Percentiles rank a stretch among this genome's conserved stretches.
phyloP scores from a whole-genome alignment of 2,888 invertebrate species.

The Gymnosoma rotundatum region DNA sequence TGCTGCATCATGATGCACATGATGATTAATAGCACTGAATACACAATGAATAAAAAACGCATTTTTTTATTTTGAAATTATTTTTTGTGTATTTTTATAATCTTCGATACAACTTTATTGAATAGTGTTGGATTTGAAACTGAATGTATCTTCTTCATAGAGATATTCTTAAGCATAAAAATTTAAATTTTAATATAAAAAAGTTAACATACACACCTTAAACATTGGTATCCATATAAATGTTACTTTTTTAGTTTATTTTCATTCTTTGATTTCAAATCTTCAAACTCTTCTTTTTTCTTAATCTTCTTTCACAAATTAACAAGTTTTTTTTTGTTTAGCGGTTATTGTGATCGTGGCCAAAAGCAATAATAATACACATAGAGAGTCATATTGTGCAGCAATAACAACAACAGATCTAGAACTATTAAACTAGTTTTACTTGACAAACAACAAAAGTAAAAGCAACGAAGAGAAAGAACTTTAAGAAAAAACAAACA shows the following conservation, averaged over 20 bases:
- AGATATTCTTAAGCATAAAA: slow-evolving; percentile 63
- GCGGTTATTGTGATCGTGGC: slow-evolving; percentile 50
- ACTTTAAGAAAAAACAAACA: not conserved
- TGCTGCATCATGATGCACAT: slow-evolving; percentile 46
- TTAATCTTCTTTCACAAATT: slow-evolving; percentile 52
- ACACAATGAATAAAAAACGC: slow-evolving; percentile 55
- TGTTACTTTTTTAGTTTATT: not conserved
- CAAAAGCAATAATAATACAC: slow-evolving; percentile 18
- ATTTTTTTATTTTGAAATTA: slow-evolving; percentile 26
- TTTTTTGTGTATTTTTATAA: not conserved
- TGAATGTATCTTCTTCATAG: slow-evolving; percentile 45
- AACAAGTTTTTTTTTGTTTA: slow-evolving; percentile 56
- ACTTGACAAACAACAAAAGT: slow-evolving; percentile 28
- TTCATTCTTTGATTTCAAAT: slow-evolving; percentile 29
- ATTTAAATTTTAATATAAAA: not conserved
- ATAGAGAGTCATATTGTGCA: too few relatives aligned
- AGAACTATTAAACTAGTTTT: slow-evolving; percentile 17
- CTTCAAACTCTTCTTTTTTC: not conserved
- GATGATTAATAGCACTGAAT: slow-evolving; percentile 30
- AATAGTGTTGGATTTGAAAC: slow-evolving; percentile 60
- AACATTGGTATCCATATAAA: not conserved
- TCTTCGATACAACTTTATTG: slow-evolving; percentile 51
- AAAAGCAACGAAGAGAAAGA: slow-evolving; percentile 27
- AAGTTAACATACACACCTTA: not conserved
- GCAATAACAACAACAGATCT: not conserved